These are phyloP conservation scores for Stegastes partitus DNA, from an alignment of 2,113 vertebrate genomes.

Conservation along the genomic window DNA sequence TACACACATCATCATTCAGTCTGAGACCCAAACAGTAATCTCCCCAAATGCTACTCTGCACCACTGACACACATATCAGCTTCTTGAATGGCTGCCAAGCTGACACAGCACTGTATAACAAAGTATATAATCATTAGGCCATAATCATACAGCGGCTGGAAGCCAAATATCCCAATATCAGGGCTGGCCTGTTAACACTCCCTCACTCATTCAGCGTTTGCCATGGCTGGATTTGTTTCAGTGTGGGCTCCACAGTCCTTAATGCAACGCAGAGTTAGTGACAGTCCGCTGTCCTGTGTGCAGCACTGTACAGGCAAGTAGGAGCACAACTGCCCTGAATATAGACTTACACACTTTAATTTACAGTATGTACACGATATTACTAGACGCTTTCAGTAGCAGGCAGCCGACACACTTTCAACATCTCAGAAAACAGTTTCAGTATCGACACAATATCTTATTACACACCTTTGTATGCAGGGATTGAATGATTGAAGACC, in stretches of 20 bases:
- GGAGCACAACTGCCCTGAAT: neutral
- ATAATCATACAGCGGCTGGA: conserved; percentile 43
- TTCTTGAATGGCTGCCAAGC: conserved; percentile 54
- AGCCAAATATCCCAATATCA: conserved; percentile 56
- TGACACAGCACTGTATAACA: conserved; percentile 57
- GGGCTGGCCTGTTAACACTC: conserved; percentile 8
- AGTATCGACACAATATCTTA: too few species aligned
- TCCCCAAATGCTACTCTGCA: conserved; percentile 62
- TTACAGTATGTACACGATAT: neutral
- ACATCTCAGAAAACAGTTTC: neutral
- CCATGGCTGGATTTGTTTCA: conserved; percentile 4
- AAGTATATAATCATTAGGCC: conserved; percentile 63
- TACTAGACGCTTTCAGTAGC: neutral
- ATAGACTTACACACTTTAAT: neutral
- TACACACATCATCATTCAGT: conserved; percentile 46
- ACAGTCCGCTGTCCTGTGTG: neutral
- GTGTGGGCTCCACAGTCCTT: neutral
- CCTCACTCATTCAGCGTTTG: conserved; percentile 19
- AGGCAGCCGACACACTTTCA: neutral
- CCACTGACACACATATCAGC: conserved; percentile 66
- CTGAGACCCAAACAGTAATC: conserved; percentile 69
- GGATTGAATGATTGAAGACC: too few species aligned
- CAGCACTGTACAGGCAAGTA: neutral
- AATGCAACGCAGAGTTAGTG: neutral
- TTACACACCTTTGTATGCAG: too few species aligned